Percentiles rank a stretch among this genome's conserved stretches.
Conservation (phyloP, 2,888 invertebrate species). For the Dynastes hyllus region DNA sequence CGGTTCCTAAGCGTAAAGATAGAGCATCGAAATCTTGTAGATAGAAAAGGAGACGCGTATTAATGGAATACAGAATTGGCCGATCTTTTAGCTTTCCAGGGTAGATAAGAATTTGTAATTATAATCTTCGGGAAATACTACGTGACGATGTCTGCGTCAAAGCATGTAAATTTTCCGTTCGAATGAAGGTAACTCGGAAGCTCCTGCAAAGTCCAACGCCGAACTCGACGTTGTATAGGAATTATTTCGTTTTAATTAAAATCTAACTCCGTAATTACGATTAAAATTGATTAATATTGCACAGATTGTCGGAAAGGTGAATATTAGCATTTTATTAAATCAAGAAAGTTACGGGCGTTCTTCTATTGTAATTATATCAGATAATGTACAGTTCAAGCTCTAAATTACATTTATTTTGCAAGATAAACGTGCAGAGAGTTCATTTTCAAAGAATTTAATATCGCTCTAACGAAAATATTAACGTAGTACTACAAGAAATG, state of each 20-base stretch:
- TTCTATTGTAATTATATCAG: background rate
- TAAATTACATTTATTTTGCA: background rate
- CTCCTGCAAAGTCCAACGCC: slow-evolving; percentile 13
- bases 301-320: background rate
- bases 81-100: slow-evolving; percentile 30
- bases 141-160: slow-evolving; percentile 43
- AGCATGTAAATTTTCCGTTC: slow-evolving; percentile 47
- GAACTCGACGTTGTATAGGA: background rate
- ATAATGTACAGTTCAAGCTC: background rate
- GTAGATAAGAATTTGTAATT: slow-evolving; percentile 47
- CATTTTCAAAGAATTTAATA: too few species aligned
- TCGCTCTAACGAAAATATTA: too few species aligned
- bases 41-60: slow-evolving; percentile 22
- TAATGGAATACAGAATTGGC: slow-evolving; percentile 31
- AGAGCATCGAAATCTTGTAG: background rate
- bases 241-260: slow-evolving; percentile 46
- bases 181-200: slow-evolving; percentile 40
- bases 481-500: too few species aligned
- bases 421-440: background rate
- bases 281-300: slow-evolving; percentile 26
- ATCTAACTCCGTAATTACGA: slow-evolving; percentile 31
- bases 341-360: background rate
- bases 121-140: slow-evolving; percentile 45
- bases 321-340: slow-evolving; percentile 8
- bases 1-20: slow-evolving; percentile 19